Evolutionary conservation across 2,797 vertebrate genomes (phyloP), one percentile per base, ranked within the genome.

Genomic region (Antennarius maculatus): DNA sequence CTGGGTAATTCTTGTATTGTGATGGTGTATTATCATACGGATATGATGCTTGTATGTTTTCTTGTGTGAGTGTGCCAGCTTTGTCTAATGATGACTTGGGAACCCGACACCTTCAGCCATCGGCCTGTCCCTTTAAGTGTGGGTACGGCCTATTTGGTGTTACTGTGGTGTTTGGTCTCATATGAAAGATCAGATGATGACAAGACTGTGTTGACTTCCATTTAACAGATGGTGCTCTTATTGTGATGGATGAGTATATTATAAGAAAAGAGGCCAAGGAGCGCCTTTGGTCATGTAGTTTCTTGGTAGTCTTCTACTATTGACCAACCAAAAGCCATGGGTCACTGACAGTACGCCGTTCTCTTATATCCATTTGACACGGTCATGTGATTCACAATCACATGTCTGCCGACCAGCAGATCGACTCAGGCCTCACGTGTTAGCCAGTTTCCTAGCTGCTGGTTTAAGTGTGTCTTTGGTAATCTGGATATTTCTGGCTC

Each of bases 401-500:
- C 53, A 10, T 81, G 83, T 78, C 67, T 55, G 60, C 65, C 49
- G 52, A 48, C 28, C 37, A 45, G 23, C 43, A 46, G 65, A 64
- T 72, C 29, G 39, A 10, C 57, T 15, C 51, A 9, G 16, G 55
- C 29, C 69, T 77, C 61, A 76, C 53, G 39, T 83, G 77, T 65
- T 72, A 31, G 14, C 37, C 47, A 0, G 37, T 70, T 74, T 53
- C 60, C 62, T 74, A 74, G 65, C 73, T n/a, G 10, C 1, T 52
- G 69, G 61, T 77, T 80, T 82, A 62, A 67, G 65, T 46, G 63
- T 47, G 42, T 74, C 63, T 79, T 70, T 28, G 37, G 72, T 91
- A 90, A 91, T 91, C 86, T 80, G 57, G 66, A 76, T 91, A 90
- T 83, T 89, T 88, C 52, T 86, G 83, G 78, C 76, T 71, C 76